Evolutionary conservation across 1,140 invertebrate species (phyloP).

Genomic region (Leptopilina boulardi): DNA sequence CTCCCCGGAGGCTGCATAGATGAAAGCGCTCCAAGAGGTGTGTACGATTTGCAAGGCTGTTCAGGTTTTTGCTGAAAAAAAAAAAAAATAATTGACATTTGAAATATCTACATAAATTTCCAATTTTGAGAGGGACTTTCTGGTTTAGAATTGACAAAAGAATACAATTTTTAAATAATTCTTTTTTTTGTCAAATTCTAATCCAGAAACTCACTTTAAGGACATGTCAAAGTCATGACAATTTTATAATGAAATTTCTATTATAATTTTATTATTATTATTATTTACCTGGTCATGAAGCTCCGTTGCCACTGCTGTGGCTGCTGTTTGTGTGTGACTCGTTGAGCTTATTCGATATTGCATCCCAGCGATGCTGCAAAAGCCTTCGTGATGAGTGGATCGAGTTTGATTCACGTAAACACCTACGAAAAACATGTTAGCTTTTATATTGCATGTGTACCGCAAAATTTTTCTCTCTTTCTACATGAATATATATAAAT

Average conservation of each 20-base stretch:
- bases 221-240: too few species aligned
- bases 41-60: constrained; percentile 82
- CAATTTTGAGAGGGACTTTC: too few species aligned
- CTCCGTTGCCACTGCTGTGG: constrained; percentile 84
- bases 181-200: too few species aligned
- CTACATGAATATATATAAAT: too few species aligned
- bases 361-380: constrained; percentile 88
- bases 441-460: not conserved
- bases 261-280: not conserved
- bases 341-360: constrained; percentile 87
- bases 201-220: too few species aligned
- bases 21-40: constrained; percentile 88
- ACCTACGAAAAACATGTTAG: constrained; percentile 69
- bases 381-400: constrained; percentile 87
- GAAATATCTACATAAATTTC: not conserved
- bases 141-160: too few species aligned
- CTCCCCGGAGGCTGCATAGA: constrained; percentile 89
- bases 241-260: not conserved
- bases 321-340: constrained; percentile 86
- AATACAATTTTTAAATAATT: too few species aligned
- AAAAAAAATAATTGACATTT: constrained; percentile 33
- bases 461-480: not conserved
- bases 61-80: constrained; percentile 66
- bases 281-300: constrained; percentile 75
- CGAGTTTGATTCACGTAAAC: constrained; percentile 86